Evolutionary conservation across 2,888 invertebrate genomes (phyloP).

Genomic region (Sphecodes monilicornis): DNA sequence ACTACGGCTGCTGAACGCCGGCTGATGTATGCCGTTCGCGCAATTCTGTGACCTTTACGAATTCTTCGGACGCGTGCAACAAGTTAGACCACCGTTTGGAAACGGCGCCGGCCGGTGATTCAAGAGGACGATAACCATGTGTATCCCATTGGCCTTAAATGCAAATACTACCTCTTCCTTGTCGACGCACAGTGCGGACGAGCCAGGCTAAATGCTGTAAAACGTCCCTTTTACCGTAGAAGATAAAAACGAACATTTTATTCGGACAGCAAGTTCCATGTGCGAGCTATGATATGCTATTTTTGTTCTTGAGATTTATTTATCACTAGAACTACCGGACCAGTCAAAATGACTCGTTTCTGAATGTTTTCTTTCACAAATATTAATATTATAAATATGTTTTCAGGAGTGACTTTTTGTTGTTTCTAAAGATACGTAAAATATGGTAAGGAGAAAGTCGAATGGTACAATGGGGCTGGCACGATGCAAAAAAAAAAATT

Average conservation of each 20-base stretch:
- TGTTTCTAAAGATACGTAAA: too few species aligned
- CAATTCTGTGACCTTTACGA: conserved; percentile 20
- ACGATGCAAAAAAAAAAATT: too few species aligned
- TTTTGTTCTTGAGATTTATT: background rate
- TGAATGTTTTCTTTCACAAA: too few species aligned
- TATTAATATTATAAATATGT: too few species aligned
- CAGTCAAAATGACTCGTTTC: too few species aligned
- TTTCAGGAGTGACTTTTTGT: too few species aligned
- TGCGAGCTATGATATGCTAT: background rate
- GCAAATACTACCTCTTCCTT: conserved; percentile 10
- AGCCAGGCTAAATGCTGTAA: background rate
- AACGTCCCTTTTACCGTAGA: background rate
- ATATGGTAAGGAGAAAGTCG: too few species aligned
- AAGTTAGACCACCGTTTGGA: conserved; percentile 22
- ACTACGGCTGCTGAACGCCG: background rate
- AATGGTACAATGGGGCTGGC: too few species aligned
- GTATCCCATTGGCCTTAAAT: conserved; percentile 17
- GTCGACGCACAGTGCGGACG: background rate
- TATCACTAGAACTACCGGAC: too few species aligned
- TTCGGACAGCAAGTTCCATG: background rate
- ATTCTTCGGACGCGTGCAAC: conserved; percentile 18
- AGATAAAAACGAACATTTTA: background rate
- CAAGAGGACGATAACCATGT: conserved; percentile 16
- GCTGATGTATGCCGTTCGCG: conserved; percentile 4
- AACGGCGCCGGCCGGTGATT: conserved; percentile 10